These are phyloP conservation scores for Poeciliopsis prolifica DNA, from an alignment of 2,113 vertebrate species.

Conservation along the genomic window DNA sequence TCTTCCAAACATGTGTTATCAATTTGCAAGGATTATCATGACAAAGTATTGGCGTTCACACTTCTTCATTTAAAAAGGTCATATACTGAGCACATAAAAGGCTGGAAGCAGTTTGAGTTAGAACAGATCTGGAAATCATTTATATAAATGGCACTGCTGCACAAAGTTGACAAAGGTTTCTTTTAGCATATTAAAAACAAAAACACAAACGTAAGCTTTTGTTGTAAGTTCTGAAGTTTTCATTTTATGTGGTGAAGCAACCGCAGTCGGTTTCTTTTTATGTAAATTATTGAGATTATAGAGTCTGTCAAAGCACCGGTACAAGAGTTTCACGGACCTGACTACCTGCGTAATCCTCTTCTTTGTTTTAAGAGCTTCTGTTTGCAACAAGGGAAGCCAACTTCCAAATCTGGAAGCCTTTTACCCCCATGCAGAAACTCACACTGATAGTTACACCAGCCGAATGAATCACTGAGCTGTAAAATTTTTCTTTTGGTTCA, in stretches of 20 bases:
- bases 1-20: constrained; percentile 36
- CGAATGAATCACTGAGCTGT: neutral
- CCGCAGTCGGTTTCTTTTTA: neutral
- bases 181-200: neutral
- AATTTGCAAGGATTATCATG: constrained; percentile 33
- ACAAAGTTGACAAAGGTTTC: neutral
- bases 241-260: neutral
- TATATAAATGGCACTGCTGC: neutral
- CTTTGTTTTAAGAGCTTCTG: neutral
- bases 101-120: neutral
- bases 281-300: constrained; percentile 31
- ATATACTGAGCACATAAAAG: neutral
- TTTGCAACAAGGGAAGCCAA: constrained; percentile 6
- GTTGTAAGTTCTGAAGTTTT: neutral
- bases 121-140: constrained; percentile 2
- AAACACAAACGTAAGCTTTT: neutral
- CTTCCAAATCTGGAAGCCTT: constrained; percentile 46
- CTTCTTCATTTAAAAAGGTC: constrained; percentile 9
- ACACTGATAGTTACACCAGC: constrained; percentile 2
- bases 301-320: constrained; percentile 20
- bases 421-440: constrained; percentile 26
- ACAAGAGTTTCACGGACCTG: constrained; percentile 44
- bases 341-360: constrained; percentile 36
- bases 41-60: constrained; percentile 18
- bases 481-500: constrained; percentile 26